Evolutionary conservation across 1,140 invertebrate species (phyloP).

Genomic region (Acromyrmex charruanus): DNA sequence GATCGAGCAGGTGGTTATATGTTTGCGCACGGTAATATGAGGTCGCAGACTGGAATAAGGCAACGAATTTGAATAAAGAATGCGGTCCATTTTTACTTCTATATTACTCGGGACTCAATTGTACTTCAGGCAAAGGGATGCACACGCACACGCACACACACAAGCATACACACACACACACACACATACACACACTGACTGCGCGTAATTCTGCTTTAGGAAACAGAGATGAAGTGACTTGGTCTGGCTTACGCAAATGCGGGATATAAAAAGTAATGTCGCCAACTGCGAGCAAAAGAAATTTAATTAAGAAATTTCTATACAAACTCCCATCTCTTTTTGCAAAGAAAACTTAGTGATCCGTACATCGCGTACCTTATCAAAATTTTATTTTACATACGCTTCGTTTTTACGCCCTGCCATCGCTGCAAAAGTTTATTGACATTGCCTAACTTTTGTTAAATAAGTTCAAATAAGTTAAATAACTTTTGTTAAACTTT

Average conservation of each 20-base stretch:
- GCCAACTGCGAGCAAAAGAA: background rate
- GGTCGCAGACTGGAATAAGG: background rate
- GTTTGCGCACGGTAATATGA: conserved; percentile 10
- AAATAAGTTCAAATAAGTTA: background rate
- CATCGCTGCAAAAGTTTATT: conserved; percentile 6
- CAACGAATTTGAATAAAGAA: conserved; percentile 38
- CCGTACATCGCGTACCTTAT: background rate
- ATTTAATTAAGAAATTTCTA: conserved; percentile 60
- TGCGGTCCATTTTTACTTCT: background rate
- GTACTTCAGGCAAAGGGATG: background rate
- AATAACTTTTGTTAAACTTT: no score
- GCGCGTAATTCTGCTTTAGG: conserved; percentile 20
- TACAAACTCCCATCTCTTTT: conserved; percentile 29
- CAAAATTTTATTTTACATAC: conserved; percentile 32
- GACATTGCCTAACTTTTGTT: conserved; percentile 5
- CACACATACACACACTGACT: no score
- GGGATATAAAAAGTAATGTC: conserved; percentile 33
- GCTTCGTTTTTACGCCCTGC: background rate
- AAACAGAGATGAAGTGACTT: conserved; percentile 27
- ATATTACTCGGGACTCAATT: background rate
- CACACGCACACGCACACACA: background rate
- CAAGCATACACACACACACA: no score
- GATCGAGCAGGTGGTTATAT: background rate
- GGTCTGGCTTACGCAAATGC: conserved; percentile 15
- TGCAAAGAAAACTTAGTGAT: conserved; percentile 28